Evolutionary conservation across 2,888 invertebrate genomes (phyloP).

Genomic region (Spilosoma lubricipeda): DNA sequence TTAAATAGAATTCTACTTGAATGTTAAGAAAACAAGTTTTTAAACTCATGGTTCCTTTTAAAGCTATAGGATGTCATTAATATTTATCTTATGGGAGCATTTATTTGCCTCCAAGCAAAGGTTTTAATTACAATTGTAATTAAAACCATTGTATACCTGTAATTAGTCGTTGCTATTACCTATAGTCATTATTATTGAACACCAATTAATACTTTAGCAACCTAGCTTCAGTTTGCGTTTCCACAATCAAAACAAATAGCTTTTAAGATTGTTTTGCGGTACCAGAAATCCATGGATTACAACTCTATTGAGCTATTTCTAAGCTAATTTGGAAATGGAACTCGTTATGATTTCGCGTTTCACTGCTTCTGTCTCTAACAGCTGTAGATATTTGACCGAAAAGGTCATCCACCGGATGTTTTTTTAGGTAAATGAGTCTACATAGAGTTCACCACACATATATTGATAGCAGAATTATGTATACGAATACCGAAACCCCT

Average conservation of each 20-base stretch:
- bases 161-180: not conserved
- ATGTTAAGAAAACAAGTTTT: not conserved
- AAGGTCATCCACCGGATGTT: not conserved
- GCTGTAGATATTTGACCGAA: not conserved
- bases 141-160: too few relatives aligned
- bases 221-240: not conserved
- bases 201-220: not conserved
- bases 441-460: not conserved
- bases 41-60: not conserved
- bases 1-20: not conserved
- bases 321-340: constrained; percentile 8
- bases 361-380: not conserved
- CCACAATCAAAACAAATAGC: not conserved
- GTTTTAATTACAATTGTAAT: not conserved
- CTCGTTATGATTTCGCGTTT: not conserved
- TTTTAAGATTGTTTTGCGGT: constrained; percentile 11
- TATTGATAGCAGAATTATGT: not conserved
- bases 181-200: not conserved
- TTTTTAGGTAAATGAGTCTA: not conserved
- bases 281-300: not conserved
- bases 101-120: not conserved
- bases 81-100: not conserved
- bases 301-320: constrained; percentile 2
- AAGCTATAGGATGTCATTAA: not conserved
- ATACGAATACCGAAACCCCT: not conserved